Percentiles rank a stretch among this genome's conserved stretches.
Conservation (phyloP, 2,888 invertebrate species). For the Liodrosophila aerea region DNA sequence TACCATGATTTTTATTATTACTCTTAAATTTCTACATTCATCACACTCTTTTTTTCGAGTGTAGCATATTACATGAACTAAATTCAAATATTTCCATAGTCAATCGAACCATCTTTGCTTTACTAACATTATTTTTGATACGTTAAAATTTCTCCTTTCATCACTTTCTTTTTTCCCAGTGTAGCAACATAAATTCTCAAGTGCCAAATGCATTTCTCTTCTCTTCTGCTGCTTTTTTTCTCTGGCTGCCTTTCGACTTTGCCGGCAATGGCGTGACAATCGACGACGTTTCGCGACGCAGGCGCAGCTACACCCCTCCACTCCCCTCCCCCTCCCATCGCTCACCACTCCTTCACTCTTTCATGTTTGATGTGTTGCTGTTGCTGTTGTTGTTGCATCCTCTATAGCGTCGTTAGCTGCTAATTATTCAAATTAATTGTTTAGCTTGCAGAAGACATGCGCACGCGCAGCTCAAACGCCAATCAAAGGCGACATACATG, state of each 20-base stretch:
- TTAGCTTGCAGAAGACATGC: conserved; percentile 66
- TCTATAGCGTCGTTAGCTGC: conserved; percentile 63
- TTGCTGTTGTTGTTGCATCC: too few species aligned
- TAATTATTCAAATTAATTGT: conserved; percentile 80
- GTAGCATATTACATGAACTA: too few species aligned
- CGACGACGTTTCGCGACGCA: conserved; percentile 51
- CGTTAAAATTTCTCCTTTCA: too few species aligned
- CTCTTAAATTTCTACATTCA: too few species aligned
- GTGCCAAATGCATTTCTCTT: conserved; percentile 74
- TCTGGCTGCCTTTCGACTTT: conserved; percentile 55
- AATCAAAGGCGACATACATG: conserved; percentile 56
- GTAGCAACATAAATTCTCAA: conserved; percentile 71
- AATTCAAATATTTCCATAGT: too few species aligned
- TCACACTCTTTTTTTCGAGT: too few species aligned
- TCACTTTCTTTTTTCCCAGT: conserved; percentile 15
- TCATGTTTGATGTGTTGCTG: not conserved
- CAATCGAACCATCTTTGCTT: too few species aligned
- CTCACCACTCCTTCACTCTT: conserved; percentile 9
- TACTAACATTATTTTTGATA: too few species aligned
- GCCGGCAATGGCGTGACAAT: conserved; percentile 66
- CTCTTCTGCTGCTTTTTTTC: conserved; percentile 50
- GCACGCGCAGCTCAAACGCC: conserved; percentile 76
- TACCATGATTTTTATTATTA: too few species aligned
- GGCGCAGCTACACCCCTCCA: conserved; percentile 10
- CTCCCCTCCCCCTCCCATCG: conserved; percentile 3